Percentiles rank a stretch among this genome's conserved stretches.
Evolutionary conservation across 1,140 invertebrate genomes (phyloP).

Genomic region (Drosophila tsacasi): DNA sequence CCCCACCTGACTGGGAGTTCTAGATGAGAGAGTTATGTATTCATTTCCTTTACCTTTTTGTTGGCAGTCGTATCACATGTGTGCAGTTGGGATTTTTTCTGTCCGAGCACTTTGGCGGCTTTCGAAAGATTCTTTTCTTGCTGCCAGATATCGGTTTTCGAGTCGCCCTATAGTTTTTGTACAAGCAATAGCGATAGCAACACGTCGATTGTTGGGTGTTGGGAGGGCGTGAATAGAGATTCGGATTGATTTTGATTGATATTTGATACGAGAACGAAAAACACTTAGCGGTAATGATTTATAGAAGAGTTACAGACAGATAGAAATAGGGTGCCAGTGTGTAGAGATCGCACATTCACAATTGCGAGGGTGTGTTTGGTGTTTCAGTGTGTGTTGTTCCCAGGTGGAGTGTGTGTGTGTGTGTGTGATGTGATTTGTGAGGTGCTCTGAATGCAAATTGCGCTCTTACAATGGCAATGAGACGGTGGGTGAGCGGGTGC

Average conservation of each 20-base stretch:
- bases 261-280: constrained; percentile 36
- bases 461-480: constrained; percentile 43
- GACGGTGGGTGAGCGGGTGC: constrained; percentile 27
- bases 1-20: constrained; percentile 37
- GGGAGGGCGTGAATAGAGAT: constrained; percentile 43
- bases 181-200: constrained; percentile 59
- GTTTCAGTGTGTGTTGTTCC: constrained; percentile 24
- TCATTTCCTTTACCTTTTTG: constrained; percentile 81
- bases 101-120: constrained; percentile 85
- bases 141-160: constrained; percentile 85
- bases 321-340: constrained; percentile 36
- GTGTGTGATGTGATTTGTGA: constrained; percentile 20
- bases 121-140: constrained; percentile 86
- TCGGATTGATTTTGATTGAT: constrained; percentile 33
- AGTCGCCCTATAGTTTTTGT: constrained; percentile 79
- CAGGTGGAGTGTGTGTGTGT: constrained; percentile 25
- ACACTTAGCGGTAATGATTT: constrained; percentile 64
- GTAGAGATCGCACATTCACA: constrained; percentile 46
- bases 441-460: constrained; percentile 58
- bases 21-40: constrained; percentile 30
- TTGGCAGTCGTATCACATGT: constrained; percentile 85
- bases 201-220: constrained; percentile 43
- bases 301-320: constrained; percentile 33
- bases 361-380: constrained; percentile 31
- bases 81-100: constrained; percentile 85